Conservation (phyloP, 2,113 vertebrate species). For the Haemorhous mexicanus region DNA sequence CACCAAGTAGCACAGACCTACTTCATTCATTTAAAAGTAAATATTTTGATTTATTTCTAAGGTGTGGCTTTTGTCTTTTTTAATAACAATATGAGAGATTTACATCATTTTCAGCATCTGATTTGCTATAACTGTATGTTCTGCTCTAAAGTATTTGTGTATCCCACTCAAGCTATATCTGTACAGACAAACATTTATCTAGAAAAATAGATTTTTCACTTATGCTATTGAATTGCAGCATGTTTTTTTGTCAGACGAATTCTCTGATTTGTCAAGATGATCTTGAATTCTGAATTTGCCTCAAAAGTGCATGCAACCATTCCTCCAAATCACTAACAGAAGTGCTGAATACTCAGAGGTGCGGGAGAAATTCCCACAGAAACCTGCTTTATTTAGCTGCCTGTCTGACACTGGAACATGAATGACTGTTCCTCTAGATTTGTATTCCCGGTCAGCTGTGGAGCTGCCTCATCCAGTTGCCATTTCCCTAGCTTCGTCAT, state of each 20-base stretch:
- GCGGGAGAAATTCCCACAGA: neutral
- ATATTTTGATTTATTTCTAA: neutral
- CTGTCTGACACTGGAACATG: neutral
- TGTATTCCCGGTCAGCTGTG: neutral
- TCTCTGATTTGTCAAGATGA: neutral
- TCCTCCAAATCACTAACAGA: neutral
- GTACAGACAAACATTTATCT: neutral
- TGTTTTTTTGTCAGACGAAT: neutral
- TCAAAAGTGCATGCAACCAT: neutral
- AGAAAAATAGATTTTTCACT: neutral
- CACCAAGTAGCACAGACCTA: neutral
- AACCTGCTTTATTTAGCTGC: neutral
- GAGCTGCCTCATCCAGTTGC: neutral
- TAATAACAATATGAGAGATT: neutral
- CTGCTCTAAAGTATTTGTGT: neutral
- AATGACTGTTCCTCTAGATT: neutral
- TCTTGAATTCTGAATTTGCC: neutral
- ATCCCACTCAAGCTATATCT: neutral
- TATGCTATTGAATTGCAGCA: neutral
- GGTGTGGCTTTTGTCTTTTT: neutral
- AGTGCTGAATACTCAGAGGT: neutral
- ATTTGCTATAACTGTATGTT: neutral
- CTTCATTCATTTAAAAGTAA: neutral
- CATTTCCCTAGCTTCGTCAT: neutral
- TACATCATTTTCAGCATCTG: neutral